Base-by-base conservation (phyloP, 23 tunicate species). In the Botrylloides violaceus region DNA sequence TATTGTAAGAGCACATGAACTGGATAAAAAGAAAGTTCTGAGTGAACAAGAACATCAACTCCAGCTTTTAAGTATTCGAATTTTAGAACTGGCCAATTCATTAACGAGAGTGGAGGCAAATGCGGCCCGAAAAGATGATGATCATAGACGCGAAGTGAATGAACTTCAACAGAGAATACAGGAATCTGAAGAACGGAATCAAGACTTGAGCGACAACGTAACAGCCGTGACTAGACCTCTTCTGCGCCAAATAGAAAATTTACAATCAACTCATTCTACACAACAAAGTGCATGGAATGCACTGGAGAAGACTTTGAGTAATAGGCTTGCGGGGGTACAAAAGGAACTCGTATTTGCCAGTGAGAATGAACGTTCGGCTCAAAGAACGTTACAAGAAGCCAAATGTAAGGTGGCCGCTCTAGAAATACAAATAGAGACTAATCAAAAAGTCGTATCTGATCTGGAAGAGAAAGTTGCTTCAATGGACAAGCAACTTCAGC, bases 151-250 rank as follows among this genome's bases (percentile, higher is more conserved):
- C 58, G 96, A 88, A 61, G 49, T 88, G 3, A 55, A 64, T 53
- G 96, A 88, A 53, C 65, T 88, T 29, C 96, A 88, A 34, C 88
- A 88, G 72, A 76, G 88, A 57, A 58, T 90, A 49, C 90, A 90
- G 66, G 97, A 90, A 53, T 83, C 90, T 2, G 97, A 90, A 35
- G 58, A 65, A 32, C 79, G 97, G 4, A 90, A 90, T 49, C 86
- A 83, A 33, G 97, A 90, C 60, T 74, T 90, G 60, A 74, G 90
- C 37, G 85, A 90, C 18, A 76, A 64, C 50, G 77, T 90, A 1
- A 71, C 90, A 2, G 84, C 68, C 15, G 80, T 88, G 3, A 90
- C 97, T 0, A 66, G 97, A 43, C 97, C 97, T n/a, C 70, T 90
- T 4, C 56, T 90, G 9, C 56, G 97, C 9, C 97, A 90, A 49